Conservation (phyloP, 64 coral and sea anemone genomes). For the Platygyra sinensis region DNA sequence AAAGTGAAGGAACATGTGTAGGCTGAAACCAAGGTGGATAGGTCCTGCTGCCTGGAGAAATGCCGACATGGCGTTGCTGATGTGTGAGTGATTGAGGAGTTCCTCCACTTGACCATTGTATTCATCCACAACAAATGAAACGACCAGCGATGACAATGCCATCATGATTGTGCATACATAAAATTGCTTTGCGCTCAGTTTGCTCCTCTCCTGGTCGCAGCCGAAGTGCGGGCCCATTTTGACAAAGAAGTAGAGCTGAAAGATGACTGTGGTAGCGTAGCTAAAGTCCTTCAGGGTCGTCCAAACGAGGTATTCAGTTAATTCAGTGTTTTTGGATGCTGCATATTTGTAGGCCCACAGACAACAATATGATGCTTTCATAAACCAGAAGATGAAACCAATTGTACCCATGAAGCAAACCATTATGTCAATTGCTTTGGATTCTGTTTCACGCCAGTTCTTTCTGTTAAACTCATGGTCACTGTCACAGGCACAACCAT, state of each 20-base stretch:
- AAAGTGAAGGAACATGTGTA: slow-evolving; percentile 91
- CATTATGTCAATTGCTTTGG: slow-evolving; percentile 88
- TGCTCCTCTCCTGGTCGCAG: slow-evolving; percentile 4
- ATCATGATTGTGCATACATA: slow-evolving; percentile 74
- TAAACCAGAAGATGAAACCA: slow-evolving; percentile 73
- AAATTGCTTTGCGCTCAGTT: slow-evolving; percentile 47
- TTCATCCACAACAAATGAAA: slow-evolving; percentile 75
- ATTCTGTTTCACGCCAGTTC: slow-evolving; percentile 85
- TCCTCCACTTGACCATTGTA: slow-evolving; percentile 71
- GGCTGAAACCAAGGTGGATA: slow-evolving; percentile 77
- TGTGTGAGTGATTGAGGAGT: slow-evolving; percentile 31
- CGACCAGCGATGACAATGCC: slow-evolving; percentile 63
- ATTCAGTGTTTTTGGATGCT: not conserved
- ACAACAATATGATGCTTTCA: slow-evolving; percentile 70
- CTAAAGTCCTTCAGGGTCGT: slow-evolving; percentile 57
- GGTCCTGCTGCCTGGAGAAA: slow-evolving; percentile 72
- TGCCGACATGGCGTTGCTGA: slow-evolving; percentile 43
- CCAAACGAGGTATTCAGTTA: slow-evolving; percentile 55
- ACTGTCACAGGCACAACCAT: not conserved
- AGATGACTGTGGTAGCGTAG: slow-evolving; percentile 63
- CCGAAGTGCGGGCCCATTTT: slow-evolving; percentile 86
- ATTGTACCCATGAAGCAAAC: slow-evolving; percentile 81
- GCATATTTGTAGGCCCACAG: slow-evolving; percentile 35
- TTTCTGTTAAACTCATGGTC: not conserved
- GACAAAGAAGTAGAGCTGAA: slow-evolving; percentile 83